Conservation (phyloP, 2,113 vertebrate species). For the Ciconia maguari region DNA sequence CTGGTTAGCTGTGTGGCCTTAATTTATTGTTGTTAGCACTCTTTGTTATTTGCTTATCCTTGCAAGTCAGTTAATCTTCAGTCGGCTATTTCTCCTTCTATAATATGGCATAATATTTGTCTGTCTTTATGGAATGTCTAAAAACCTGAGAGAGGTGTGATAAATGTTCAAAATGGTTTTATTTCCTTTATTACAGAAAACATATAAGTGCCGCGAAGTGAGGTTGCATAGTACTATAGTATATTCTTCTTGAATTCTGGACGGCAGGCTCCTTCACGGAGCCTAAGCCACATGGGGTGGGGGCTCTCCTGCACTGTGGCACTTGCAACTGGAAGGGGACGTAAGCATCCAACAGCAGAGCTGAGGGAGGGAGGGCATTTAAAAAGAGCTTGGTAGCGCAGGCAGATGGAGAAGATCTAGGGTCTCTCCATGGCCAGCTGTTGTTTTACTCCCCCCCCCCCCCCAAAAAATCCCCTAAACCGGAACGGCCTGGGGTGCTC, state of each 20-base stretch:
- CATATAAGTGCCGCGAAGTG: not conserved
- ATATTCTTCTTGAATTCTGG: not conserved
- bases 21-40: not conserved
- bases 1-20: not conserved
- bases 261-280: not conserved
- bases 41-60: not conserved
- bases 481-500: too few relatives aligned
- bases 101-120: not conserved
- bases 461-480: too few relatives aligned
- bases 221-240: not conserved
- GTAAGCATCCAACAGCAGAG: not conserved
- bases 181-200: not conserved
- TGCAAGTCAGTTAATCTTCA: not conserved
- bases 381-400: not conserved
- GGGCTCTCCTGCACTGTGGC: not conserved
- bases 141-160: not conserved
- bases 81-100: not conserved
- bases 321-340: not conserved
- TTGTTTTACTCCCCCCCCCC: not conserved
- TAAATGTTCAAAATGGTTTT: not conserved
- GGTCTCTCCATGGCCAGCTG: not conserved
- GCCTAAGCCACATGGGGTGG: rapidly evolving
- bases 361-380: too few relatives aligned
- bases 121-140: not conserved
- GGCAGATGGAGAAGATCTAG: not conserved